Evolutionary conservation across 2,888 invertebrate species (phyloP).

Genomic region (Callyntrura sp.): DNA sequence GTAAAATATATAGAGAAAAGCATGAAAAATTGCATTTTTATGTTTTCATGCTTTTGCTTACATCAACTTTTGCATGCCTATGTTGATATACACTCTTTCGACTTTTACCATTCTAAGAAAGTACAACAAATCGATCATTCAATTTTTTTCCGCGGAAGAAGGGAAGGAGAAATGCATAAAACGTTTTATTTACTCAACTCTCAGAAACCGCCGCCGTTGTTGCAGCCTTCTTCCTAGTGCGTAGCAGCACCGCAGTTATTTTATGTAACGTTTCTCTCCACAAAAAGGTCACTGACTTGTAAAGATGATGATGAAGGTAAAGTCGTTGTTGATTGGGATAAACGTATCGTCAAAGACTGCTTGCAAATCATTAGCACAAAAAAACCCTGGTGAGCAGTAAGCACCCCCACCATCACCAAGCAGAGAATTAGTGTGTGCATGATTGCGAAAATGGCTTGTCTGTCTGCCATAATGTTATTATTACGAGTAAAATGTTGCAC

Average conservation of each 20-base stretch:
- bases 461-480: background rate
- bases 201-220: background rate
- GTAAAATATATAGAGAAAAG: too few relatives aligned
- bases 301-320: conserved; percentile 8
- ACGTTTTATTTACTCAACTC: conserved; percentile 26
- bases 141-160: conserved; percentile 16
- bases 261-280: background rate
- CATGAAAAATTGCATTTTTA: background rate
- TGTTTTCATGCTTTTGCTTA: background rate
- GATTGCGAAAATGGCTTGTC: conserved; percentile 8
- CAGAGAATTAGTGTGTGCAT: background rate
- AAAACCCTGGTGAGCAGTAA: background rate
- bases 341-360: background rate
- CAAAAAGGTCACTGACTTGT: conserved; percentile 60
- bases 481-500: conserved; percentile 2
- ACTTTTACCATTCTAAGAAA: conserved; percentile 43
- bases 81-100: background rate
- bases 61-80: background rate
- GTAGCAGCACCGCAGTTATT: background rate
- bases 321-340: conserved; percentile 2
- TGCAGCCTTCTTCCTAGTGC: background rate
- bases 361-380: background rate
- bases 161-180: conserved; percentile 29
- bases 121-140: conserved; percentile 50
- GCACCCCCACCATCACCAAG: background rate